Percentiles rank a stretch among this genome's conserved stretches.
Conservation (phyloP, 2,888 invertebrate genomes). For the Isotomurus palustris region DNA sequence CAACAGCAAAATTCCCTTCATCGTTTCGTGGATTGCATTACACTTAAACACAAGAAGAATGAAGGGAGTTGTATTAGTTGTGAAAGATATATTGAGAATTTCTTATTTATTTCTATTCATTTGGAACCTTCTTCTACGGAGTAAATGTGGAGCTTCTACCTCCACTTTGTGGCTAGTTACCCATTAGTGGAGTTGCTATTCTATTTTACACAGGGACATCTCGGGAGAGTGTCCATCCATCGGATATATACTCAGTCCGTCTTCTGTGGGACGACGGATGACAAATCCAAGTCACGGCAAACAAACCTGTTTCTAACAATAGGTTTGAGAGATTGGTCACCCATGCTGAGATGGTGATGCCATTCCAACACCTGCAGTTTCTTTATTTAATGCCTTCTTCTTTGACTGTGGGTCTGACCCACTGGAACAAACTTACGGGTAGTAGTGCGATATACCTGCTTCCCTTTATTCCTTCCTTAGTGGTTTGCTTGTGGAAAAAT, state of each 20-base stretch:
- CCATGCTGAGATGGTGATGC: slow-evolving; percentile 42
- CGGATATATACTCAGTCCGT: no score
- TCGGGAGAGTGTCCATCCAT: no score
- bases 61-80: slow-evolving; percentile 1
- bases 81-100: not conserved
- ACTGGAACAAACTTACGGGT: no score
- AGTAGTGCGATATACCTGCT: no score
- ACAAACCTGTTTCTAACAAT: slow-evolving; percentile 43
- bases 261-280: no score
- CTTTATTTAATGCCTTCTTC: slow-evolving; percentile 33
- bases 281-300: slow-evolving; percentile 39
- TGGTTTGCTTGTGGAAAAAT: no score
- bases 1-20: not conserved
- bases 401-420: no score
- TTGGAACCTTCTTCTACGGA: not conserved
- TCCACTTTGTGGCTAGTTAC: no score
- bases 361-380: slow-evolving; percentile 41
- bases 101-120: slow-evolving; percentile 11
- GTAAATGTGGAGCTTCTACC: not conserved
- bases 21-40: slow-evolving; percentile 1
- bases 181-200: no score
- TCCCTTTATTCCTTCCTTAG: no score
- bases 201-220: no score
- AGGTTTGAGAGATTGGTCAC: slow-evolving; percentile 41
- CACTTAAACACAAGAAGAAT: slow-evolving; percentile 8